Conservation (phyloP, 2,888 invertebrate genomes). For the Megaustenia siamemsis region DNA sequence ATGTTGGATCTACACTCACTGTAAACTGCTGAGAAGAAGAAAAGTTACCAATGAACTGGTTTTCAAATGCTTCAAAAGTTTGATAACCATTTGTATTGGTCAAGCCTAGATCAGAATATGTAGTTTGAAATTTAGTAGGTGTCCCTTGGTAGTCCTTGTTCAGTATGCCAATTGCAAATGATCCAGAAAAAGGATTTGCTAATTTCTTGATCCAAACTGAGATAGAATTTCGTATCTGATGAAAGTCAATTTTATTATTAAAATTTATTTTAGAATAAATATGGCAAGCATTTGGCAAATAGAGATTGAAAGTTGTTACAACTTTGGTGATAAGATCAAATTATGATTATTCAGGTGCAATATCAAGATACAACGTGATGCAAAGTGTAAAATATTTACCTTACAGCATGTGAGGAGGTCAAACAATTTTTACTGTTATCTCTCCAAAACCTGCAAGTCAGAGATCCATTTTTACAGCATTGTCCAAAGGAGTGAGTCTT, state of each 20-base stretch:
- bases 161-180: slow-evolving; percentile 54
- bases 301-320: too few relatives aligned
- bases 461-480: too few relatives aligned
- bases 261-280: too few relatives aligned
- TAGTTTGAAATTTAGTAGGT: slow-evolving; percentile 14
- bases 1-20: slow-evolving; percentile 51
- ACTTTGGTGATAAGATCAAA: too few relatives aligned
- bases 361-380: too few relatives aligned
- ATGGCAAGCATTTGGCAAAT: too few relatives aligned
- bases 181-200: not conserved
- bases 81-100: slow-evolving; percentile 53
- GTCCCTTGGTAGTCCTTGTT: slow-evolving; percentile 52
- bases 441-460: too few relatives aligned
- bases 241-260: slow-evolving; percentile 9
- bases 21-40: slow-evolving; percentile 28
- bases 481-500: too few relatives aligned
- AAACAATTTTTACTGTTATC: too few relatives aligned
- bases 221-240: slow-evolving; percentile 33
- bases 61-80: slow-evolving; percentile 54
- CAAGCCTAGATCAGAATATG: slow-evolving; percentile 52
- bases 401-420: too few relatives aligned
- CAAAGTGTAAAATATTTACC: too few relatives aligned
- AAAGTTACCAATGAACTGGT: slow-evolving; percentile 41
- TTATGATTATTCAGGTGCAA: too few relatives aligned
- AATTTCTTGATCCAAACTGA: slow-evolving; percentile 57